Conservation (phyloP, 2,113 vertebrate genomes). For the Natator depressus region DNA sequence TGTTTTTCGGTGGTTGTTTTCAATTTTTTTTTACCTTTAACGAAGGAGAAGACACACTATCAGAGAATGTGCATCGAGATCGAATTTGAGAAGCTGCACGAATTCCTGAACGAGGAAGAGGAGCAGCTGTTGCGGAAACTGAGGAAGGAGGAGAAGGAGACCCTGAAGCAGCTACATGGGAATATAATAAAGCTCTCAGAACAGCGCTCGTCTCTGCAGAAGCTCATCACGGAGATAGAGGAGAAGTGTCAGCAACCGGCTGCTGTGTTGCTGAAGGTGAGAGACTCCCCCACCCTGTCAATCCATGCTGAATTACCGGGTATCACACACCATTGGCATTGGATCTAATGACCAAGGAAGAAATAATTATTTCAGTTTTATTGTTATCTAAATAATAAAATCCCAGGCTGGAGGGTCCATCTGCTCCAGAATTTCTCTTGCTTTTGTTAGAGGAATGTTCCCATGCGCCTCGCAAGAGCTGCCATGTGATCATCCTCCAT, state of each 20-base stretch:
- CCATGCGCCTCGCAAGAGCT: no score
- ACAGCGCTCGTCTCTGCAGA: not conserved
- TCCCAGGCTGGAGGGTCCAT: no score
- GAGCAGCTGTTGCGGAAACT: constrained; percentile 11
- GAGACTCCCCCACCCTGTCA: not conserved
- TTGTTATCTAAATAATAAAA: no score
- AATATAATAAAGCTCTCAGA: not conserved
- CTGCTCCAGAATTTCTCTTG: no score
- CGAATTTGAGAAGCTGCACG: constrained; percentile 21
- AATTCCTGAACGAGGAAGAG: constrained; percentile 2
- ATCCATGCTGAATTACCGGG: not conserved
- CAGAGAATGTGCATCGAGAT: constrained; percentile 18
- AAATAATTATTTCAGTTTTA: not conserved
- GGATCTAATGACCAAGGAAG: not conserved
- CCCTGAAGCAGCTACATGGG: not conserved
- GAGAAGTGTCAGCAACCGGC: constrained; percentile 33
- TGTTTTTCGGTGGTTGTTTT: not conserved
- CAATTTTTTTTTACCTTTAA: not conserved
- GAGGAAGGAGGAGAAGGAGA: not conserved
- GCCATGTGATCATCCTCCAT: no score
- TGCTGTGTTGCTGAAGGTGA: constrained; percentile 57
- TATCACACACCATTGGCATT: not conserved
- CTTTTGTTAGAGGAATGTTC: no score
- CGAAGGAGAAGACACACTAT: not conserved
- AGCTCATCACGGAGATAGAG: constrained; percentile 22